Base-by-base conservation (phyloP, 92 coral and sea anemone genomes). In the Zoanthus gigantus region DNA sequence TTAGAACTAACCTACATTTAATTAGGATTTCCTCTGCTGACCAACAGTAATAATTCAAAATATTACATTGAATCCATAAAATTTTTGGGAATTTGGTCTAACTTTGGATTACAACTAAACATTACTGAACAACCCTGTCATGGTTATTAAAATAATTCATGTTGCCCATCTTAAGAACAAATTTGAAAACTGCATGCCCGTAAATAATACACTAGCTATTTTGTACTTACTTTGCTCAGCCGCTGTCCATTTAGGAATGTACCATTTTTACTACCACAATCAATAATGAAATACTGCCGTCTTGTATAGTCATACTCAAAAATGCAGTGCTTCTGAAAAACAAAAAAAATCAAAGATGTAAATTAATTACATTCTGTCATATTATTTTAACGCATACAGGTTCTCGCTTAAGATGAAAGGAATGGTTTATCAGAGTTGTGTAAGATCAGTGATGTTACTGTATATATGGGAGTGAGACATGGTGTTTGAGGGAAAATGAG, bases 211-310 rank as follows among this genome's bases (percentile, higher is more conserved):
- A 37, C 42, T 37, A 37, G 42, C 42, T 37, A 37, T 37, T 37
- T 50, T 11, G 56, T 7, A 71, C 89, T 23, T 31, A 97, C 99
- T 96, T 95, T 93, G 53, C 97, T 92, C 65, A 97, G 93, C 66
- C 96, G 93, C 17, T 88, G 45, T 16, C 93, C 98, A 93, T 97
- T 97, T 12, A 97, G 85, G 75, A 94, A 97, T 16, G 98, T 92
- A n/a, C 99, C 99, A 88, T 97, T 97, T 77, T 91, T 96, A 76
- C 99, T 97, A 2, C 94, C 99, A 57, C 96, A 90, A 72, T 97
- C 99, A 56, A 73, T 83, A 45, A 97, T 92, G 69, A 97, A 97
- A 87, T 92, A 97, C 72, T 97, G 97, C 15, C 96, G 87, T 46
- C 97, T 91, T 54, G 96, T 94, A 30, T 90, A 76, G 86, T 97